These are phyloP conservation scores for Temnothorax unifasciatus DNA, from an alignment of 2,888 invertebrate genomes.

Conservation along the genomic window DNA sequence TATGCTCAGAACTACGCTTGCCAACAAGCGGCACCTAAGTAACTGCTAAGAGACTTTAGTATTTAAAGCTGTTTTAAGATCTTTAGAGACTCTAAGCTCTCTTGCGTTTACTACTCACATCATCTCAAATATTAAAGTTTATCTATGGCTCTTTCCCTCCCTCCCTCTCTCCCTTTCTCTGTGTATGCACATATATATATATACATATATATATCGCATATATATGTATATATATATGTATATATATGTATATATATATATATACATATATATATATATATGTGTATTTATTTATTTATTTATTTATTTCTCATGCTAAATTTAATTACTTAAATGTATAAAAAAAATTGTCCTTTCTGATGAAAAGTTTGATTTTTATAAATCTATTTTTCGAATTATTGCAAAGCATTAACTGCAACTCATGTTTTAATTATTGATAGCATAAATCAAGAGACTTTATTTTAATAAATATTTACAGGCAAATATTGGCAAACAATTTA, in stretches of 20 bases:
- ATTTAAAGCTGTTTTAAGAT: constrained; percentile 26
- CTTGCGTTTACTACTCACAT: neutral
- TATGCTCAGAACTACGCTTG: constrained; percentile 30
- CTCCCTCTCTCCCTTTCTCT: neutral
- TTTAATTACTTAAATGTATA: neutral
- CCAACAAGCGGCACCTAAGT: constrained; percentile 19
- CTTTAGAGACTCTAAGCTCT: neutral
- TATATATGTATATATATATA: no score
- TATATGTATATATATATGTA: no score
- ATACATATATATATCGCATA: no score
- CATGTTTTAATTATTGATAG: neutral
- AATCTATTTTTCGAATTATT: constrained; percentile 1
- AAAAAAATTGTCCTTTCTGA: neutral
- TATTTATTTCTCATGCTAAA: neutral
- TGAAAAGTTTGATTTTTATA: neutral
- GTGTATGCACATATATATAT: no score
- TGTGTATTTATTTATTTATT: no score
- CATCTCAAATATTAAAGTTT: constrained; percentile 14
- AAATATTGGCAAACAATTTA: neutral
- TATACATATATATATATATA: no score
- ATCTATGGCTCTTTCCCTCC: neutral
- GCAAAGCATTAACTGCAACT: neutral
- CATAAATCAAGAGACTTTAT: neutral
- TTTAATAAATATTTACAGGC: neutral
- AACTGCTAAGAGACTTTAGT: constrained; percentile 14